Base-by-base conservation (phyloP, 2,888 invertebrate genomes). In the Neoaliturus tenellus region DNA sequence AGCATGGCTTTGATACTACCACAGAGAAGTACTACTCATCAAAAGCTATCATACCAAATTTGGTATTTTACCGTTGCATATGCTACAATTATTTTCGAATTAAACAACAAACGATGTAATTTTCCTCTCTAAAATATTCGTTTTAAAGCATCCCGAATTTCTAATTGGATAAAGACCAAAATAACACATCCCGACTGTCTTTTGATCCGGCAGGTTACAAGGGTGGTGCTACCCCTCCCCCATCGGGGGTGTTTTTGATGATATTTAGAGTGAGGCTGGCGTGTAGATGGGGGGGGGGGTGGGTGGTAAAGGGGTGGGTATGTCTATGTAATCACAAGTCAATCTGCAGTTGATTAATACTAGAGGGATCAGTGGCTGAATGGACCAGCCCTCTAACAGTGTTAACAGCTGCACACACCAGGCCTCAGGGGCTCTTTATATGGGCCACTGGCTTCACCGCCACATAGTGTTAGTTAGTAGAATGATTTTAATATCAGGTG, bases 321-420 rank as follows among this genome's bases (percentile, higher is more conserved):
- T n/a, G n/a, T 55, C 25, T 31, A 62, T 31, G 62, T 62, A 62
- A 62, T 62, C 62, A 62, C 62, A 62, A 62, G 62, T 62, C 62
- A 62, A 62, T 62, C 62, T 28, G 62, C 12, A 17, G 28, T 62
- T 62, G 62, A 62, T 62, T 62, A 62, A 62, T 62, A 62, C 31
- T 5, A 28, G 14, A 31, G 62, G 28, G 62, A 62, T 62, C 62
- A 62, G 28, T 62, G 3, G 4, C 28, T 62, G 55, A 28, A 28
- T 28, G 62, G 25, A 12, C 25, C 62, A 62, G 62, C 1, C 51
- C 20, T 17, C 62, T 31, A 62, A 62, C 12, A 31, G 62, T 14
- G 31, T 62, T 62, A 62, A 62, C 31, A 62, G 62, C 28, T 28
- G 28, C 14, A 28, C 62, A 48, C 48, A n/a, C n/a, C n/a, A n/a